A percentile compares a stretch with the other conserved stretches of the same genome.
Conservation (phyloP, 1,140 invertebrate species). For the Pissodes strobi region DNA sequence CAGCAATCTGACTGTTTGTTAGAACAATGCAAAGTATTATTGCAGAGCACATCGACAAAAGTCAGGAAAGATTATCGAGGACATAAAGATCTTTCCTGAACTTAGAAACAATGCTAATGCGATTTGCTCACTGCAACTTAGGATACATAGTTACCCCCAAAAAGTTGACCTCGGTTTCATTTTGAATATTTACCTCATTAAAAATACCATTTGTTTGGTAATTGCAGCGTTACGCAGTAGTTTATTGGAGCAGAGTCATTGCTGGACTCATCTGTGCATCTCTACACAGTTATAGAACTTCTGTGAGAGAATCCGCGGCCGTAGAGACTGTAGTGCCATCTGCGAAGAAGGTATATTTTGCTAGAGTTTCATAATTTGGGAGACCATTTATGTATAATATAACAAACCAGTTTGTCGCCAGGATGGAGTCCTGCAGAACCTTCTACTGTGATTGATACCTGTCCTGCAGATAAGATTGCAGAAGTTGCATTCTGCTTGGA, state of each 20-base stretch:
- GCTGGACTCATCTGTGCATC: not conserved
- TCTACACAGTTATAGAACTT: not conserved
- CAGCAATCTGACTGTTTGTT: not conserved
- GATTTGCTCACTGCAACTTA: not conserved
- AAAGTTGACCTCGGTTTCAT: not conserved
- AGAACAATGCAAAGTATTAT: not conserved
- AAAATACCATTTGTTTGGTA: not conserved
- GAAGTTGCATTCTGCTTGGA: not conserved
- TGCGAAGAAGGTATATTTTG: no score
- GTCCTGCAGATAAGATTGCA: not conserved
- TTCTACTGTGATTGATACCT: not conserved
- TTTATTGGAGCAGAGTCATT: not conserved
- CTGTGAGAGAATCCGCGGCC: not conserved
- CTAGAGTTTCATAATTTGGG: no score
- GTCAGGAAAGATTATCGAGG: not conserved
- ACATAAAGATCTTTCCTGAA: no score
- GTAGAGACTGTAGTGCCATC: not conserved
- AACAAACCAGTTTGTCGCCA: not conserved
- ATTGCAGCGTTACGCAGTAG: not conserved
- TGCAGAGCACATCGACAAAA: not conserved
- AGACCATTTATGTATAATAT: not conserved
- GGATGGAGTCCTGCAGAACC: not conserved
- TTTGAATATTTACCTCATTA: not conserved
- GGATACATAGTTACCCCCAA: not conserved
- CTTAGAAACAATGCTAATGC: not conserved